Base-by-base conservation (phyloP, 2,888 invertebrate genomes). In the Megaustenia siamemsis region DNA sequence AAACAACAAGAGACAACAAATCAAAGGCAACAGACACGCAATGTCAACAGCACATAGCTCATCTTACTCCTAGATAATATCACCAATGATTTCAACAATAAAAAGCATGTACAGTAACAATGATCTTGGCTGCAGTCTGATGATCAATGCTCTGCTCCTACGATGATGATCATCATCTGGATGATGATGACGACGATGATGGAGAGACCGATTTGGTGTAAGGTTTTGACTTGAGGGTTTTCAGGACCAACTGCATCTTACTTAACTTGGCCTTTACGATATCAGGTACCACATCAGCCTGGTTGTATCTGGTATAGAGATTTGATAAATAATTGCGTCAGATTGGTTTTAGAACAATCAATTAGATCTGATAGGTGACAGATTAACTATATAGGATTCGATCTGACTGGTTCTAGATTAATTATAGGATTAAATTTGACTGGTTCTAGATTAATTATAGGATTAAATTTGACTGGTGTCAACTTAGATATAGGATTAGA, bases 181-280 rank as follows among this genome's bases (percentile, higher is more conserved):
- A 38, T 40, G 77, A 60, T 77, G 60, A 60, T n/a, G n/a, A 40
- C 15, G 71, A 73, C 5, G 85, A 82, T 43, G 86, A 35, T 15
- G 86, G 71, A 35, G 85, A 82, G 15, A 56, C 45, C 15, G 35
- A 56, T 32, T 69, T 68, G 0, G 40, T 49, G 8, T 40, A 45
- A 35, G 86, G 76, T 28, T 82, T 80, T 1, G 85, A 63, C 38
- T 84, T 78, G 28, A 89, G 83, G 24, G 79, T 81, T 84, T 93
- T 92, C 81, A 94, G 88, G 18, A 94, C 93, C 76, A 90, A 82
- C 0, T 93, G 94, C 79, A 94, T 91, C 83, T 93, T 91, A 76
- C 92, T 91, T 43, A 94, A 90, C 83, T 93, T 93, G n/a, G 89
- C 79, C 76, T 93, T 92, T 28, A 94, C 93, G 71, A 90, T 83